Evolutionary conservation across 2,113 vertebrate species (phyloP).

Genomic region (Scomber japonicus): DNA sequence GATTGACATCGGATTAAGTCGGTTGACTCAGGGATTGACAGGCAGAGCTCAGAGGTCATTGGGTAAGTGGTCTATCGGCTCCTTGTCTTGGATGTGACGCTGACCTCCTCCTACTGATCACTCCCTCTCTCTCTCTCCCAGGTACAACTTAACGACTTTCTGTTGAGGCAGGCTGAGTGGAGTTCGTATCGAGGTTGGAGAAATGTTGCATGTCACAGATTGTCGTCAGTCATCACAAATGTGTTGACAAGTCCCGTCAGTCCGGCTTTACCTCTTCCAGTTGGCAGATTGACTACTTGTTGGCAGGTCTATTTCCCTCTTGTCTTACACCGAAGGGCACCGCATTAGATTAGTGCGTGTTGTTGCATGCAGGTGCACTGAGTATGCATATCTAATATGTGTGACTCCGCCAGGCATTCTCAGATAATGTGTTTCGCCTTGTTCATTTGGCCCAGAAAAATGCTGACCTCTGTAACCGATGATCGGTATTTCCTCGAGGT

Average conservation of each 20-base stretch:
- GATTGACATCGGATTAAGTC: slow-evolving; percentile 21
- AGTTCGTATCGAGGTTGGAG: slow-evolving; percentile 17
- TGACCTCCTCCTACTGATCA: slow-evolving; percentile 26
- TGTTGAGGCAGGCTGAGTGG: not conserved
- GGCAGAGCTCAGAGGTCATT: slow-evolving; percentile 46
- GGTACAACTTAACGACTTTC: slow-evolving; percentile 27
- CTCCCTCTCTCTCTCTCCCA: not conserved
- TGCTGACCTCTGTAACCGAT: slow-evolving; percentile 56
- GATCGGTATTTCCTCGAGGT: slow-evolving; percentile 34
- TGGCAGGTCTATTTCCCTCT: slow-evolving; percentile 61
- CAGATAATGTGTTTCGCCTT: slow-evolving; percentile 35
- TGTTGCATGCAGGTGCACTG: slow-evolving; percentile 50
- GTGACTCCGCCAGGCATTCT: slow-evolving; percentile 22
- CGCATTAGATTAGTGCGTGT: slow-evolving; percentile 12
- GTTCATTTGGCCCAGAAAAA: slow-evolving; percentile 52
- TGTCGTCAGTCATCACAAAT: slow-evolving; percentile 46
- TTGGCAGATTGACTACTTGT: slow-evolving; percentile 58
- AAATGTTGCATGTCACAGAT: slow-evolving; percentile 37
- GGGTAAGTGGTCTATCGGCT: slow-evolving; percentile 32
- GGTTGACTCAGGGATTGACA: slow-evolving; percentile 42
- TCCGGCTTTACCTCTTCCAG: slow-evolving; percentile 43
- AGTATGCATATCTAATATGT: slow-evolving; percentile 29
- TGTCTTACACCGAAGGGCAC: slow-evolving; percentile 36
- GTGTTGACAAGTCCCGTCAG: slow-evolving; percentile 60
- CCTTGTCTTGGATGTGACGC: slow-evolving; percentile 2